Base-by-base conservation (phyloP, 2,888 invertebrate genomes). In the Standfussiana lucernea region DNA sequence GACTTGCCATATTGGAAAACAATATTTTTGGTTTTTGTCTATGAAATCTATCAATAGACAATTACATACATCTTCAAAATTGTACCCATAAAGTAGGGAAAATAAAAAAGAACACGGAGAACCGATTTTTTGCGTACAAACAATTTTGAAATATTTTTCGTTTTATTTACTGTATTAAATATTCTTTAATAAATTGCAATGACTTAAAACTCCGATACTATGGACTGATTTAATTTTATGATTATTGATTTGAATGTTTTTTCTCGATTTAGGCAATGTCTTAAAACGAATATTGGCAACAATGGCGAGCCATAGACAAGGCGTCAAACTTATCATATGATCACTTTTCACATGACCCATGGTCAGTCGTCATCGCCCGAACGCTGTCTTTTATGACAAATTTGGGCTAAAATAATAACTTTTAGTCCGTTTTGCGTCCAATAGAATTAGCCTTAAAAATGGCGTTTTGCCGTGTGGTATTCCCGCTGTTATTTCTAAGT, bases 331-430 rank as follows among this genome's bases (percentile, higher is more conserved):
- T 93, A 95, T 96, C 96, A 96, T 96, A 96, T 96, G 96, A 96
- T 95, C 95, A 93, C 91, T 93, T 94, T 96, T 96, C 97, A 96
- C 96, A 96, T 97, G 97, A 97, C 95, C 94, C 88, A 93, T 94
- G 94, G 92, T 94, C 93, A 88, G 56, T 94, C 93, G 93, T 92
- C 93, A 92, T 95, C 92, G 93, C 92, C 93, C 93, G 92, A 93
- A 93, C 93, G 89, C 91, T 87, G 88, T 92, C 91, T 92, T 94
- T 94, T 94, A 93, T 91, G 91, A 93, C 92, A 92, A 92, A 90
- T 93, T 89, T 90, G 93, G 93, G 90, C 92, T 92, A 91, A 93
- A 94, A 92, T 87, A 90, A 72, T 90, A 91, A 83, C 86, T 92
- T 94, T 93, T 93, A 95, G 92, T 94, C 92, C 90, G 79, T 86